Conservation (phyloP, 92 coral and sea anemone genomes). For the Bergia puertoricense region DNA sequence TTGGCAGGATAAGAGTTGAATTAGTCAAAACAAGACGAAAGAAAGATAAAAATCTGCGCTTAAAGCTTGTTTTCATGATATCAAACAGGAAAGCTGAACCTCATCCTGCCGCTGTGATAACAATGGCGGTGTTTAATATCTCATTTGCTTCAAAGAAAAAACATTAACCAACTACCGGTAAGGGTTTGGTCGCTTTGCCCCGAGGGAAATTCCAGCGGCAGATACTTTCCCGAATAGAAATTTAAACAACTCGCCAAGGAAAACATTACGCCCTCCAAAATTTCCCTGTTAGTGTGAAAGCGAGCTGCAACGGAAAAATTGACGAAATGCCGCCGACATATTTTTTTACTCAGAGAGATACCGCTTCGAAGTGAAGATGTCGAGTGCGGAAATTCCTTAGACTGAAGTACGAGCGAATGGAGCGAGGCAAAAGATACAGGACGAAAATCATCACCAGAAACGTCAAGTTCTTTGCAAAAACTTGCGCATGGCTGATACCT, state of each 20-base stretch:
- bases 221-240: background rate
- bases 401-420: background rate
- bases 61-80: background rate
- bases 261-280: background rate
- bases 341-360: background rate
- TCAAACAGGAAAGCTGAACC: conserved; percentile 15
- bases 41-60: background rate
- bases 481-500: background rate
- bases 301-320: background rate
- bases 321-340: background rate
- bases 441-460: background rate
- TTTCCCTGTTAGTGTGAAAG: background rate
- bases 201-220: background rate
- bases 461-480: background rate
- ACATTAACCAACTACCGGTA: background rate
- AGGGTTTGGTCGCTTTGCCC: background rate
- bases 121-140: conserved; percentile 8
- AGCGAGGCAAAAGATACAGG: background rate
- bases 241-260: background rate
- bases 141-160: background rate
- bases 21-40: background rate
- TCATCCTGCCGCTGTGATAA: background rate
- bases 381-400: conserved; percentile 8
- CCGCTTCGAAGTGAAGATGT: conserved; percentile 5
- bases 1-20: background rate